These are phyloP conservation scores for Nemurella pictetii DNA, from an alignment of 2,888 invertebrate genomes.

Conservation along the genomic window DNA sequence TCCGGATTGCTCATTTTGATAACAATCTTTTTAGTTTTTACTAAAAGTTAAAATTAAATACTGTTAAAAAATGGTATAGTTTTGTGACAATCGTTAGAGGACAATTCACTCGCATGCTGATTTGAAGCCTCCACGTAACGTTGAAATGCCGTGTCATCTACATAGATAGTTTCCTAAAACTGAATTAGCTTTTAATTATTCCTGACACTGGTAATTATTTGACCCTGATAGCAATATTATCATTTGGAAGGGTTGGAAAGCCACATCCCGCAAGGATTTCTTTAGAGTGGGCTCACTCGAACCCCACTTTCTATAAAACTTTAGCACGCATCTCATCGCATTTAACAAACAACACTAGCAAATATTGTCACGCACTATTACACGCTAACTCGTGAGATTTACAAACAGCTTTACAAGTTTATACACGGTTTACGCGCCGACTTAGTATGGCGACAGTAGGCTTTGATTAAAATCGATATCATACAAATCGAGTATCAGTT, in stretches of 20 bases:
- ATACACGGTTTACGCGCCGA: not conserved
- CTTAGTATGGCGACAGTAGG: not conserved
- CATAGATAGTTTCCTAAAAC: not conserved
- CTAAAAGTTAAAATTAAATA: not conserved
- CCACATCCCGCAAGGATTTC: not conserved
- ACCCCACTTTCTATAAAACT: conserved; percentile 20
- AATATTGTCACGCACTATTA: conserved; percentile 24
- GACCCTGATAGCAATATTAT: not conserved
- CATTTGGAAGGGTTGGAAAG: not conserved
- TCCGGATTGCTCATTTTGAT: not conserved
- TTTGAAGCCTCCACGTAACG: not conserved
- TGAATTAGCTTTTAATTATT: not conserved
- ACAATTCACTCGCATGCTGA: not conserved
- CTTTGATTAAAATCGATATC: not conserved
- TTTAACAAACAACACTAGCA: conserved; percentile 15
- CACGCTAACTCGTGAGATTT: not conserved
- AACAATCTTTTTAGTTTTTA: not conserved
- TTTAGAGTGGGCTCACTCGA: not conserved
- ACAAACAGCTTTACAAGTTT: not conserved
- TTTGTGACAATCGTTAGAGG: not conserved
- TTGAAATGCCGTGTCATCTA: not conserved
- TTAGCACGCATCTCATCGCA: not conserved
- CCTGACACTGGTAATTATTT: not conserved
- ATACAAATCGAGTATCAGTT: not conserved
- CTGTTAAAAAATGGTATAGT: not conserved